phyloP scores from a whole-genome alignment of 2,888 invertebrate genomes.

The Monopis laevigella region DNA sequence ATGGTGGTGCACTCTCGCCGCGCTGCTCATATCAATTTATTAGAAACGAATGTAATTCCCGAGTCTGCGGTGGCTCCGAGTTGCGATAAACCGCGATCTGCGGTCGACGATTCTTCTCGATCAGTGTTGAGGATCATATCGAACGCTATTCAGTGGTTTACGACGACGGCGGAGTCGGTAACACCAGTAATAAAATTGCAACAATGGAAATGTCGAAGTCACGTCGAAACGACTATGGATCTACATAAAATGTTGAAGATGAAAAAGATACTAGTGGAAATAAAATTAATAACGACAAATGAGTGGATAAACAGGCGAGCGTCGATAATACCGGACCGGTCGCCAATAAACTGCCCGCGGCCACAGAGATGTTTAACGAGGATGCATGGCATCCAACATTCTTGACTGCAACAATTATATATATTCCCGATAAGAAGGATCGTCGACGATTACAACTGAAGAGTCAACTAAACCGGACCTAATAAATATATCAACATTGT shows the following conservation, averaged over 20 bases:
- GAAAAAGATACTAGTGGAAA: slow-evolving; percentile 1
- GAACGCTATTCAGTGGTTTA: slow-evolving; percentile 56
- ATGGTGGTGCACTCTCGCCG: slow-evolving; percentile 15
- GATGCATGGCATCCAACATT: not conserved
- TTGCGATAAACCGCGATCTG: slow-evolving; percentile 50
- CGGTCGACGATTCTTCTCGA: slow-evolving; percentile 55
- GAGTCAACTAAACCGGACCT: too few species aligned
- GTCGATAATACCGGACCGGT: slow-evolving; percentile 2
- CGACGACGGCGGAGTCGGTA: slow-evolving; percentile 56
- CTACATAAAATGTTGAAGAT: slow-evolving; percentile 3
- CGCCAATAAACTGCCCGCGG: slow-evolving; percentile 7
- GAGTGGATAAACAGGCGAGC: not conserved
- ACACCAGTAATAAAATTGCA: slow-evolving; percentile 64
- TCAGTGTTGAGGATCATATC: slow-evolving; percentile 51
- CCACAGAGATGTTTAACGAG: slow-evolving; percentile 10
- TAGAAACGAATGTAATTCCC: slow-evolving; percentile 57
- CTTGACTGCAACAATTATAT: slow-evolving; percentile 10
- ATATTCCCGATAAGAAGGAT: slow-evolving; percentile 1
- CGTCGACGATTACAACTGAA: not conserved
- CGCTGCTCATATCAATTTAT: slow-evolving; percentile 61
- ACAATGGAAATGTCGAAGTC: slow-evolving; percentile 63
- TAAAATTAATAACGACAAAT: not conserved
- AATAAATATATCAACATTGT: too few species aligned
- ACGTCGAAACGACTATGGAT: slow-evolving; percentile 35
- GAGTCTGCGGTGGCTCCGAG: slow-evolving; percentile 54